These are phyloP conservation scores for Solenopsis fugax DNA, from an alignment of 1,140 invertebrate genomes.

Conservation along the genomic window DNA sequence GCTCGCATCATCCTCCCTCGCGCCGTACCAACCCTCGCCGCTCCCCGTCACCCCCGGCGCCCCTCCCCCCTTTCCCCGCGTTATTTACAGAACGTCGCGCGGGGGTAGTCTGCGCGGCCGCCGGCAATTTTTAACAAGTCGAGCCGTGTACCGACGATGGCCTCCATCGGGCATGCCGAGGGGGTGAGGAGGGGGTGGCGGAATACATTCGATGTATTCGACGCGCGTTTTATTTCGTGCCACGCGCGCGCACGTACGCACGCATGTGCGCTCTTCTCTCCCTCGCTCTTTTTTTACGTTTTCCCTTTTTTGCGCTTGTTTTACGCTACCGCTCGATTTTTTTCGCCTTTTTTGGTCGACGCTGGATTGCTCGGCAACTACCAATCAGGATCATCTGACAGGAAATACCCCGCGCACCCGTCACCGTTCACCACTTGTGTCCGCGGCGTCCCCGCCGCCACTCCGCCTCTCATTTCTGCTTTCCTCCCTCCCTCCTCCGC, in stretches of 20 bases:
- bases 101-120: slow-evolving; percentile 57
- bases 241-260: slow-evolving; percentile 60
- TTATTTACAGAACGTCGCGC: slow-evolving; percentile 76
- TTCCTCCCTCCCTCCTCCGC: slow-evolving; percentile 22
- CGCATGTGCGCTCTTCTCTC: slow-evolving; percentile 15
- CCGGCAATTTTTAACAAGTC: slow-evolving; percentile 74
- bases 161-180: slow-evolving; percentile 52
- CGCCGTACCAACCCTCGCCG: background rate
- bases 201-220: slow-evolving; percentile 58
- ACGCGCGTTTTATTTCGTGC: slow-evolving; percentile 76
- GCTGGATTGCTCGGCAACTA: slow-evolving; percentile 85
- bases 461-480: slow-evolving; percentile 57
- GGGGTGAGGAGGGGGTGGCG: too few relatives aligned
- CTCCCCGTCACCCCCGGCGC: background rate
- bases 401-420: slow-evolving; percentile 77
- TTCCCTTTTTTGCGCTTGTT: slow-evolving; percentile 78
- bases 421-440: slow-evolving; percentile 71
- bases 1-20: slow-evolving; percentile 53
- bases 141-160: slow-evolving; percentile 57
- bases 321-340: slow-evolving; percentile 77
- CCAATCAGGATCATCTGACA: slow-evolving; percentile 87
- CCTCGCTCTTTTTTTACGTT: slow-evolving; percentile 45
- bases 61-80: background rate
- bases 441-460: slow-evolving; percentile 48
- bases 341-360: slow-evolving; percentile 80